Evolutionary conservation across 2,113 vertebrate species (phyloP).

Genomic region (Podarcis raffonei): DNA sequence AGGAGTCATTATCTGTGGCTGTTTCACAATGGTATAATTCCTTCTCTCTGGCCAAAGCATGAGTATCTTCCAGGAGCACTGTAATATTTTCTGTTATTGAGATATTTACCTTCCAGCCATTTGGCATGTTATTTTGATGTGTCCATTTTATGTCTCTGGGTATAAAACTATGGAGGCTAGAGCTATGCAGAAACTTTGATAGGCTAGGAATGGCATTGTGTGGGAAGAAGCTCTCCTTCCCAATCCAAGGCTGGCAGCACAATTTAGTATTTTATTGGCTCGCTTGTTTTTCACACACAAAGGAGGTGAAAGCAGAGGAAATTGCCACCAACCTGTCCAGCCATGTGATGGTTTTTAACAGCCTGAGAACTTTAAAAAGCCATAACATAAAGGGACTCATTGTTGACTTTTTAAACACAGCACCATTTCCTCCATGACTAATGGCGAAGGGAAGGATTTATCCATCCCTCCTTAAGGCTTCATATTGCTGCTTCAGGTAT

Average conservation of each 20-base stretch:
- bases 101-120: not conserved
- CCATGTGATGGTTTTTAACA: not conserved
- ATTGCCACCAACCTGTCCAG: not conserved
- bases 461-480: not conserved
- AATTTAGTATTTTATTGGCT: not conserved
- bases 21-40: not conserved
- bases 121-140: not conserved
- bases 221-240: not conserved
- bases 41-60: not conserved
- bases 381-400: not conserved
- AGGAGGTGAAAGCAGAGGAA: not conserved
- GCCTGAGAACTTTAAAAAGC: not conserved
- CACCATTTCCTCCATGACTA: not conserved
- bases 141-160: not conserved
- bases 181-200: not conserved
- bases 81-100: not conserved
- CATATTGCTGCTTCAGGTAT: not conserved
- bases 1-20: too few species aligned
- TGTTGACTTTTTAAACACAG: not conserved
- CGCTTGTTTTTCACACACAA: not conserved
- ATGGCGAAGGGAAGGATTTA: not conserved
- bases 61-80: not conserved
- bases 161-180: not conserved
- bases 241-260: not conserved
- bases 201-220: not conserved